Base-by-base conservation (phyloP, 2,888 invertebrate genomes). In the Ypsolopha scabrella region DNA sequence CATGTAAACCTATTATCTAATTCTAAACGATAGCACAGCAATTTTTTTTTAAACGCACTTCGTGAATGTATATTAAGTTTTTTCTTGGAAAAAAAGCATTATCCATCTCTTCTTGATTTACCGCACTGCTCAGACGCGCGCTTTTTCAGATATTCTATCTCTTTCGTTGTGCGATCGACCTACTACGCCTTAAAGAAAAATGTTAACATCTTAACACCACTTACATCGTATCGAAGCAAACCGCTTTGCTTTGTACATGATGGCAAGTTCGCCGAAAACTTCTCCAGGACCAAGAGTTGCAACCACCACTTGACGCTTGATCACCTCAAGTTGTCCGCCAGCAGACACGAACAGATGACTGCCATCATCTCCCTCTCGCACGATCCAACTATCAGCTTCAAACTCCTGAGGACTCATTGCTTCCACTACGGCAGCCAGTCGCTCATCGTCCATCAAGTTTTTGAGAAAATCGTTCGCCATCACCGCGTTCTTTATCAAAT, bases 181-280 rank as follows among this genome's bases (percentile, higher is more conserved):
- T n/a, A n/a, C n/a, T n/a, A n/a, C n/a, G n/a, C n/a, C n/a, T n/a
- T n/a, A n/a, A n/a, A n/a, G n/a, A 10, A 43, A 9, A 46, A n/a
- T n/a, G n/a, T 50, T 44, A 37, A n/a, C n/a, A 39, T 37, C 33
- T 45, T 50, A 51, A n/a, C 10, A 46, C 51, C 52, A 75, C 78
- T 79, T 81, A 93, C 95, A 93, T 80, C 90, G 88, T 54, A 97
- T 93, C 0, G 96, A 94, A 0, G 97, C 96, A 58, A 95, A 93
- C 57, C 97, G 87, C 65, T 94, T 95, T 39, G 97, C 96, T 80
- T 97, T 97, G 79, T 98, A 98, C 36, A 98, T 86, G 60, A 98
- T 92, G 7, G 98, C 97, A 50, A 98, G 86, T 83, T 98, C 98
- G 1, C 98, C 98, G 83, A 98, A 90, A 55, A 95, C 91, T 65